These are phyloP conservation scores for Caenorhabditis sp. DNA, from an alignment of 2,888 invertebrate genomes.

Conservation along the genomic window DNA sequence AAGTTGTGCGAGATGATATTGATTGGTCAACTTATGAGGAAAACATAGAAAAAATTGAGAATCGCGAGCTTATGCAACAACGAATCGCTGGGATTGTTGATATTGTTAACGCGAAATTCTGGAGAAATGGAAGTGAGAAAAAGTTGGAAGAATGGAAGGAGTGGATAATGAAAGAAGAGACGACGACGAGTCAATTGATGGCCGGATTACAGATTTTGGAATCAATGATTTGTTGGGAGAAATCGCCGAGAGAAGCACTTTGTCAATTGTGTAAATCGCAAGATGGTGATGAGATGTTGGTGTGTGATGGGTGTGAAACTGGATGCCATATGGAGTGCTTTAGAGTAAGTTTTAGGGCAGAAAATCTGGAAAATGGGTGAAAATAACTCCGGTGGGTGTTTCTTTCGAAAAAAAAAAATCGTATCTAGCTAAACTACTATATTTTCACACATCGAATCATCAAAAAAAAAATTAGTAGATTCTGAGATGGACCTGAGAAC, in stretches of 20 bases:
- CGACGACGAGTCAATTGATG: conserved; percentile 87
- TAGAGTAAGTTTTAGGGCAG: conserved; percentile 76
- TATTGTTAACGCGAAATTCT: conserved; percentile 22
- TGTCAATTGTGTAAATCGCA: conserved; percentile 92
- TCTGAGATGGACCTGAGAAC: too few species aligned
- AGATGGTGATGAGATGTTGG: conserved; percentile 90
- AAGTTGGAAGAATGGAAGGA: conserved; percentile 80
- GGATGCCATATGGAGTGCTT: conserved; percentile 99
- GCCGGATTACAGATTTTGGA: conserved; percentile 85
- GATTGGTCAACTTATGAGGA: not conserved
- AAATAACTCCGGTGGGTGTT: too few species aligned
- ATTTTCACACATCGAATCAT: too few species aligned
- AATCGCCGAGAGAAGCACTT: conserved; percentile 94
- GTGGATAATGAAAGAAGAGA: conserved; percentile 81
- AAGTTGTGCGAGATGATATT: conserved; percentile 25
- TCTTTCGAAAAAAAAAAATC: too few species aligned
- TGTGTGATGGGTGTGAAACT: conserved; percentile 97
- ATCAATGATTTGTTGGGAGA: conserved; percentile 93
- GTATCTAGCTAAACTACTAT: too few species aligned
- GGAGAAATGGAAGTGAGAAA: conserved; percentile 4
- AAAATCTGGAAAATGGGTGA: not conserved
- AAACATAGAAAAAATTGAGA: not conserved
- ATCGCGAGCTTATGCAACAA: not conserved
- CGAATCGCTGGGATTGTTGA: conserved; percentile 16
- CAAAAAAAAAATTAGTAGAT: too few species aligned